Conservation (phyloP, 30 jellyfish, hydroid and myxozoan genomes). For the Cassiopea andromeda region DNA sequence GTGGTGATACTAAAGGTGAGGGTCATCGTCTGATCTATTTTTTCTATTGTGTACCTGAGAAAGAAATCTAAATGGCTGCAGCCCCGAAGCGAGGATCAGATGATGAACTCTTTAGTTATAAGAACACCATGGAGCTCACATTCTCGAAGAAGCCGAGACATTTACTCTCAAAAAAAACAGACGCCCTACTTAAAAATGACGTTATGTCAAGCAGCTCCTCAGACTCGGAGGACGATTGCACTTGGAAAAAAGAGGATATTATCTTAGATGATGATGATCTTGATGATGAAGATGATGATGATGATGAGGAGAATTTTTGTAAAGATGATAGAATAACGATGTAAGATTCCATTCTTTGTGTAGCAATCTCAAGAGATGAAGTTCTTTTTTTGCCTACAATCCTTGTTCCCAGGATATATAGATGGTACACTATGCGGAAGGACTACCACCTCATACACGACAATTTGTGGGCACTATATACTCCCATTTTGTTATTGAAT, state of each 20-base stretch:
- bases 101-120: slow-evolving; percentile 44
- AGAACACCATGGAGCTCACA: slow-evolving; percentile 49
- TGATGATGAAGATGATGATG: not conserved
- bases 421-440: no score
- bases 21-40: no score
- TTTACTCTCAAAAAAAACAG: not conserved
- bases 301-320: not conserved
- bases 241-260: not conserved
- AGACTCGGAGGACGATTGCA: slow-evolving; percentile 33
- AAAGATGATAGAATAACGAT: not conserved
- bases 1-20: not conserved
- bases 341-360: not conserved
- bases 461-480: no score
- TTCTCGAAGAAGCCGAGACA: slow-evolving; percentile 42
- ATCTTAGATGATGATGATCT: slow-evolving; percentile 20
- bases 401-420: no score
- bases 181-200: no score
- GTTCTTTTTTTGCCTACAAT: no score
- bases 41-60: not conserved
- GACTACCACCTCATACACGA: no score
- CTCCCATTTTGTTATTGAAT: no score
- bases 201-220: slow-evolving; percentile 36
- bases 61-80: not conserved
- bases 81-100: slow-evolving; percentile 45
- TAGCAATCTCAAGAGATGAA: no score